These are phyloP conservation scores for Caloenas nicobarica DNA, from an alignment of 2,113 vertebrate genomes.

Conservation along the genomic window DNA sequence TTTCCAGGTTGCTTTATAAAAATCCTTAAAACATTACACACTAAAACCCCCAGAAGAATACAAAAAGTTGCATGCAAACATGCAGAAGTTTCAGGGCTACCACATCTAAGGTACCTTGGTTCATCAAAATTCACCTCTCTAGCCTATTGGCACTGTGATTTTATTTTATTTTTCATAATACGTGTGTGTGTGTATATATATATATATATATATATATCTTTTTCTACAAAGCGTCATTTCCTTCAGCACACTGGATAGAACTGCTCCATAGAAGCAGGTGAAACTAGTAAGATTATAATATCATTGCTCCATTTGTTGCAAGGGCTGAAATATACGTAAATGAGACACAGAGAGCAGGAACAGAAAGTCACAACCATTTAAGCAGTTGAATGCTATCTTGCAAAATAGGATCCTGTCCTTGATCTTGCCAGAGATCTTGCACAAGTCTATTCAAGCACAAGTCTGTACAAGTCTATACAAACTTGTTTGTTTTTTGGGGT, in stretches of 20 bases:
- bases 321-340: background rate
- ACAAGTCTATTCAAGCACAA: background rate
- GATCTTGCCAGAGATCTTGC: background rate
- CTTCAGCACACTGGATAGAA: background rate
- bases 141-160: background rate
- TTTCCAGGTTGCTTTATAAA: background rate
- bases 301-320: background rate
- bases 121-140: background rate
- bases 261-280: background rate
- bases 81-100: background rate
- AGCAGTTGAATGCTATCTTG: background rate
- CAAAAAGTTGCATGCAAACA: background rate
- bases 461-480: background rate
- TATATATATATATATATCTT: rapidly evolving
- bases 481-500: too few relatives aligned
- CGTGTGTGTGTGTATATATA: rapidly evolving
- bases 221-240: background rate
- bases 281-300: background rate
- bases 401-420: background rate
- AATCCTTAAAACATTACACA: background rate
- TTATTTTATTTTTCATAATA: background rate
- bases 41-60: background rate
- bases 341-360: background rate
- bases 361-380: background rate
- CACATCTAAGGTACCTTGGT: background rate